Percentiles rank a stretch among this genome's conserved stretches.
These are phyloP conservation scores for Acleris emargana DNA, from an alignment of 2,888 invertebrate genomes.

Conservation along the genomic window DNA sequence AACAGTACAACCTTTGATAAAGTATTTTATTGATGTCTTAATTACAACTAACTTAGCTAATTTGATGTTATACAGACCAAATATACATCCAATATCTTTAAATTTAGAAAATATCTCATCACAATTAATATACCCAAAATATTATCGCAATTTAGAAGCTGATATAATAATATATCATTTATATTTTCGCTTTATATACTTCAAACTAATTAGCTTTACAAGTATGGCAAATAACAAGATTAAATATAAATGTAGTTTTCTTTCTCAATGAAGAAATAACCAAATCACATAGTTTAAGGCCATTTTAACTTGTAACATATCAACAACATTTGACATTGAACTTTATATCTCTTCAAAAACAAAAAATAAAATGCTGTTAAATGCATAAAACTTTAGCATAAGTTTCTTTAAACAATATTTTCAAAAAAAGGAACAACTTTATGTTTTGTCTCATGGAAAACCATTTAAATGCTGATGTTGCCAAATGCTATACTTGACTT, in stretches of 20 bases:
- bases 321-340: not conserved
- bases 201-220: not conserved
- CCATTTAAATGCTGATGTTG: not conserved
- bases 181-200: not conserved
- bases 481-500: not conserved
- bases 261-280: constrained; percentile 4
- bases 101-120: constrained; percentile 50
- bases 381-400: not conserved
- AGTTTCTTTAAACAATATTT: not conserved
- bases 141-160: constrained; percentile 11
- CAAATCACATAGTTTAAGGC: constrained; percentile 23
- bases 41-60: constrained; percentile 30
- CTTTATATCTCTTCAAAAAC: no score
- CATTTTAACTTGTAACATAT: not conserved
- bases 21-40: constrained; percentile 33
- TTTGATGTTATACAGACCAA: constrained; percentile 49
- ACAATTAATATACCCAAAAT: constrained; percentile 32
- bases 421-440: not conserved
- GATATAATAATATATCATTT: constrained; percentile 12
- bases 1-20: constrained; percentile 20
- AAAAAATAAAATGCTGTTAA: constrained; percentile 22
- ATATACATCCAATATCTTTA: constrained; percentile 54
- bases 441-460: not conserved
- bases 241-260: constrained; percentile 1
- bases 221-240: constrained; percentile 16